Evolutionary conservation across 2,113 vertebrate genomes (phyloP).

Genomic region (Atlantisia rogersi): DNA sequence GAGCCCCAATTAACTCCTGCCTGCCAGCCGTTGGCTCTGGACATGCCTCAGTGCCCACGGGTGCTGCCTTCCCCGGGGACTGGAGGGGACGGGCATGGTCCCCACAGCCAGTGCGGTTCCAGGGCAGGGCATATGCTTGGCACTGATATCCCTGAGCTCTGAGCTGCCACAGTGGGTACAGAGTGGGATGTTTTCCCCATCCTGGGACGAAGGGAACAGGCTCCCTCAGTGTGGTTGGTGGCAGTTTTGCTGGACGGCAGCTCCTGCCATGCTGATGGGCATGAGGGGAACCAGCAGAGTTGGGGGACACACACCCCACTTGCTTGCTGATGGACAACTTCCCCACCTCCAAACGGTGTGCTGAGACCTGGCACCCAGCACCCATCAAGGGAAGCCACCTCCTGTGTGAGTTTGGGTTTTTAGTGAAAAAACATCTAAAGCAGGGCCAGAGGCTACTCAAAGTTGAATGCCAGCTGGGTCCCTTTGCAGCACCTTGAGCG

Average conservation of each 20-base stretch:
- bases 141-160: fast-evolving
- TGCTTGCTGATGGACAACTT: background rate
- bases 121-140: background rate
- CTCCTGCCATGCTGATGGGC: fast-evolving
- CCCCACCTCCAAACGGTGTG: background rate
- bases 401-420: background rate
- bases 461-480: background rate
- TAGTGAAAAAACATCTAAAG: background rate
- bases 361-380: background rate
- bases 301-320: background rate
- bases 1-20: background rate
- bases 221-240: background rate
- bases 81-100: fast-evolving
- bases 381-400: background rate
- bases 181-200: background rate
- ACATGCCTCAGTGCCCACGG: fast-evolving
- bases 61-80: background rate
- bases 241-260: background rate
- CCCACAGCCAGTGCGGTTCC: fast-evolving
- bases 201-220: fast-evolving
- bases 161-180: fast-evolving
- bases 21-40: background rate
- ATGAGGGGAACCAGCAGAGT: background rate
- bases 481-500: background rate
- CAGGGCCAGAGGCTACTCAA: fast-evolving